These are phyloP conservation scores for Alcedo quadribrachys DNA, from an alignment of 2,797 vertebrate species.

Conservation along the genomic window DNA sequence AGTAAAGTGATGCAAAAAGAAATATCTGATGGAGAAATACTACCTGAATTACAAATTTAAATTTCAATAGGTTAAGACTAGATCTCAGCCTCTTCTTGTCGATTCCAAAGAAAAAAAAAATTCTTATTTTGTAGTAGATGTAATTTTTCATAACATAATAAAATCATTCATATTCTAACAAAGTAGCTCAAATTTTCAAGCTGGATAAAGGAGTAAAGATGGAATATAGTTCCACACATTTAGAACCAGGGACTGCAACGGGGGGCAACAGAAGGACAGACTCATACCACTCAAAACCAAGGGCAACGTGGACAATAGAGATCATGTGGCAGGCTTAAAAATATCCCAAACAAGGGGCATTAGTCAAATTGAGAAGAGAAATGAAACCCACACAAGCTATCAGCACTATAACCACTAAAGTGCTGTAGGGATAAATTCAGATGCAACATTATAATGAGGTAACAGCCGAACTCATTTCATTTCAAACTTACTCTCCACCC, in stretches of 20 bases:
- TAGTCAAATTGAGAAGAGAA: slow-evolving; percentile 40
- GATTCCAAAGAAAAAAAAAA: background rate
- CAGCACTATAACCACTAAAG: background rate
- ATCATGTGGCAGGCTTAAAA: background rate
- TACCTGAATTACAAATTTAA: background rate
- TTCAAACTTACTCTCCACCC: background rate
- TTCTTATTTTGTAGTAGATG: background rate
- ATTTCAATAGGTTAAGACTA: background rate
- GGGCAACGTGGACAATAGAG: background rate
- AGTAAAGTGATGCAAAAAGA: background rate
- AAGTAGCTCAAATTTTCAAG: background rate
- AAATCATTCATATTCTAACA: background rate
- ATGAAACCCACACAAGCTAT: slow-evolving; percentile 2
- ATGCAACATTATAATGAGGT: background rate
- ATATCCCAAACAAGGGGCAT: background rate
- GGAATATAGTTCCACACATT: background rate
- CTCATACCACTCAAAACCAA: background rate
- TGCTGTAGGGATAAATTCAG: background rate
- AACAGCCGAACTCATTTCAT: background rate
- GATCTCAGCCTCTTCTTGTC: background rate
- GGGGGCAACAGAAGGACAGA: background rate
- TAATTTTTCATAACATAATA: background rate
- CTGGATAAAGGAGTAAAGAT: background rate
- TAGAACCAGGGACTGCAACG: background rate
- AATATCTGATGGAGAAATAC: background rate